phyloP scores from a whole-genome alignment of 2,888 invertebrate species.

The Epistrophe eligans region DNA sequence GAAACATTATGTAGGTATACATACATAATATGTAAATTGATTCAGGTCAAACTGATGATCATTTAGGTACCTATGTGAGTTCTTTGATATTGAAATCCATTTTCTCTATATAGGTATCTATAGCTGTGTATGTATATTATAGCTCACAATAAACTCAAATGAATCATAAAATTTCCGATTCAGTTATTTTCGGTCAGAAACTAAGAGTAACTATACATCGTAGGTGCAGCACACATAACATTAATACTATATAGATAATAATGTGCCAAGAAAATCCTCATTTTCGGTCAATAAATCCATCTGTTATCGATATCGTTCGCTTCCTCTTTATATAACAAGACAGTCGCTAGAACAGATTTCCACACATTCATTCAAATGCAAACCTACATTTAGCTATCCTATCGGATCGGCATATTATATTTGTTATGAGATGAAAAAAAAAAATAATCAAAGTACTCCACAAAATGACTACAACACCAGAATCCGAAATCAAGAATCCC shows the following conservation, averaged over 20 bases:
- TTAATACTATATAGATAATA: slow-evolving; percentile 41
- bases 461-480: slow-evolving; percentile 33
- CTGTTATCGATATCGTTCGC: slow-evolving; percentile 49
- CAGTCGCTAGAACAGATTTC: slow-evolving; percentile 1
- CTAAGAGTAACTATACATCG: too few relatives aligned
- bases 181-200: slow-evolving; percentile 5
- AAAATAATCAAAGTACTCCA: slow-evolving; percentile 51
- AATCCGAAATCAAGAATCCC: slow-evolving; percentile 28
- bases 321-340: not conserved
- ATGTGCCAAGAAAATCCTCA: slow-evolving; percentile 59
- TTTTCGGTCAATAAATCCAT: slow-evolving; percentile 63
- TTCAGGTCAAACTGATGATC: slow-evolving; percentile 8
- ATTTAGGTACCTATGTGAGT: not conserved
- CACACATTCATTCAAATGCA: slow-evolving; percentile 20
- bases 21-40: too few relatives aligned
- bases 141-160: slow-evolving; percentile 18
- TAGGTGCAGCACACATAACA: not conserved
- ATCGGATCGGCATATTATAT: slow-evolving; percentile 20
- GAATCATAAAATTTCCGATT: slow-evolving; percentile 39
- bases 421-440: slow-evolving; percentile 5
- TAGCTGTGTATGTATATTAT: too few relatives aligned
- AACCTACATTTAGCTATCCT: slow-evolving; percentile 13
- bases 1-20: not conserved
- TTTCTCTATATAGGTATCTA: not conserved
- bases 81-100: not conserved